phyloP scores from a whole-genome alignment of 2,888 invertebrate genomes.

The Idaea aversata region DNA sequence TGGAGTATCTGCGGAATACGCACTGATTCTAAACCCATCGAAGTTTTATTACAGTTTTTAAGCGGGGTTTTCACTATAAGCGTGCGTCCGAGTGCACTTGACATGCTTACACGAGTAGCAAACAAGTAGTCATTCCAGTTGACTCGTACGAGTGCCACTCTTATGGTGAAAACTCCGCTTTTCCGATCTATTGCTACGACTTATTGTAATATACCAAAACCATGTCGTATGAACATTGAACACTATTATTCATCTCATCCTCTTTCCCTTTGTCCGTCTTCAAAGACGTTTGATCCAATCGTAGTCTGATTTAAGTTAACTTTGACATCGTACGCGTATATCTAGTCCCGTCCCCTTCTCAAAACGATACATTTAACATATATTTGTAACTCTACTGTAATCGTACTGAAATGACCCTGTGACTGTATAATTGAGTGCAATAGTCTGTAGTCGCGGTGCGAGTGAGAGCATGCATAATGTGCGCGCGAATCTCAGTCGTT shows the following conservation, averaged over 20 bases:
- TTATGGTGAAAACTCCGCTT: too few relatives aligned
- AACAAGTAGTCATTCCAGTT: too few relatives aligned
- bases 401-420: constrained; percentile 69
- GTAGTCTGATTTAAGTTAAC: background rate
- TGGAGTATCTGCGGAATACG: too few relatives aligned
- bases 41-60: too few relatives aligned
- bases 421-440: constrained; percentile 42
- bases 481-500: constrained; percentile 64
- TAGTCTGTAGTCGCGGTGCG: constrained; percentile 49
- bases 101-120: too few relatives aligned
- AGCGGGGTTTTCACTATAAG: too few relatives aligned
- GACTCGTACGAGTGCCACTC: too few relatives aligned
- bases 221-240: background rate
- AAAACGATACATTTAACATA: constrained; percentile 36
- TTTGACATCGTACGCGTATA: constrained; percentile 1
- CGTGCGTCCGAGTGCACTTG: too few relatives aligned
- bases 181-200: background rate
- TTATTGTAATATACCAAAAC: background rate
- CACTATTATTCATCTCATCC: background rate
- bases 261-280: background rate
- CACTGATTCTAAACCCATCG: too few relatives aligned
- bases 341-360: constrained; percentile 5
- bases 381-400: constrained; percentile 38
- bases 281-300: background rate
- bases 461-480: constrained; percentile 32